A percentile compares a stretch with the other conserved stretches of the same genome.
Evolutionary conservation across 2,888 invertebrate genomes (phyloP).

Genomic region (Athalia circularis): DNA sequence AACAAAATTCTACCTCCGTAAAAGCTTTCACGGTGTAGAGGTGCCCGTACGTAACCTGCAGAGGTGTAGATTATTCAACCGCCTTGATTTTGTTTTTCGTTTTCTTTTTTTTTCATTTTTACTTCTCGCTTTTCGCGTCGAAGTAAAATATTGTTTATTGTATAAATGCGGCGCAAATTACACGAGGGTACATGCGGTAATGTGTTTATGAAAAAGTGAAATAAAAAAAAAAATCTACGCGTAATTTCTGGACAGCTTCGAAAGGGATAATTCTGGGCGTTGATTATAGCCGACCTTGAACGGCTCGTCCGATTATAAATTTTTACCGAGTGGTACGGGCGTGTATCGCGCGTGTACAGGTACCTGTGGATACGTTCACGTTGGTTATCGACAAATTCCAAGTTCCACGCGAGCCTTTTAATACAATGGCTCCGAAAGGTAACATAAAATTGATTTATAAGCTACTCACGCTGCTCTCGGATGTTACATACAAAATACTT

Average conservation of each 20-base stretch:
- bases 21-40: slow-evolving; percentile 7
- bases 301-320: no score
- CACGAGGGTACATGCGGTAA: no score
- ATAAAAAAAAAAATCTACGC: no score
- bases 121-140: not conserved
- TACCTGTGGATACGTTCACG: no score
- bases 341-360: not conserved
- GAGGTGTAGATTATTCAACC: not conserved
- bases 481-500: slow-evolving; percentile 35
- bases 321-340: not conserved
- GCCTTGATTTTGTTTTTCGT: not conserved
- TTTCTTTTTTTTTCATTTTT: not conserved
- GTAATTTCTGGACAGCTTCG: no score
- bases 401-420: slow-evolving; percentile 1
- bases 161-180: no score
- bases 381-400: slow-evolving; percentile 19
- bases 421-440: slow-evolving; percentile 36
- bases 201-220: no score
- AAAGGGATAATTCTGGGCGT: no score
- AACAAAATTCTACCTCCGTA: slow-evolving; percentile 27
- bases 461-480: slow-evolving; percentile 24
- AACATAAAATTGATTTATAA: slow-evolving; percentile 47
- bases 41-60: slow-evolving; percentile 16
- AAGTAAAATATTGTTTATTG: no score
- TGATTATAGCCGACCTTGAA: no score